phyloP scores from a whole-genome alignment of 2,797 vertebrate species.

The Synanceia verrucosa region DNA sequence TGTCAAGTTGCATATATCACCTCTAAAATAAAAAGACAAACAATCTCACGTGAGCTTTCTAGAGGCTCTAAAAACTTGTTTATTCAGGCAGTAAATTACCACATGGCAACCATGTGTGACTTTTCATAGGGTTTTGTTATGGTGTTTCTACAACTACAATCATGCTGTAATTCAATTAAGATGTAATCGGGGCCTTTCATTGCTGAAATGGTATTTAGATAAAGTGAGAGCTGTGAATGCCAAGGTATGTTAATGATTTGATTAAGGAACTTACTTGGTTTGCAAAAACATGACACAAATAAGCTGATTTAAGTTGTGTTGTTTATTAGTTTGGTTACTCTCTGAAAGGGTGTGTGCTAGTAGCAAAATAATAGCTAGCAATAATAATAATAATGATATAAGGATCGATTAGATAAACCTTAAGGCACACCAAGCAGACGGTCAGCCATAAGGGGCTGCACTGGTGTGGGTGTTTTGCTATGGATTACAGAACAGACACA shows the following conservation, averaged over 20 bases:
- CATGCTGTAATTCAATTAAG: constrained; percentile 53
- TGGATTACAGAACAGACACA: not conserved
- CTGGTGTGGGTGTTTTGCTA: not conserved
- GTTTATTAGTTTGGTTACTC: not conserved
- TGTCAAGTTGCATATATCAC: not conserved
- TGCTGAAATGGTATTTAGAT: constrained; percentile 23
- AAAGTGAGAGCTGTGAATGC: constrained; percentile 2
- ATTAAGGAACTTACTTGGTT: not conserved
- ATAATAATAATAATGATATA: no score
- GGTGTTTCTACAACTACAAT: constrained; percentile 41
- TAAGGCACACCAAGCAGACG: not conserved
- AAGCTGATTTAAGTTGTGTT: not conserved
- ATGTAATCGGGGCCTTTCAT: constrained; percentile 45
- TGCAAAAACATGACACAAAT: not conserved
- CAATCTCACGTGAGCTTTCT: constrained; percentile 22
- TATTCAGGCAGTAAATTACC: constrained; percentile 32
- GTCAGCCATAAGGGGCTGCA: not conserved
- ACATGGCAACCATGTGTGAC: constrained; percentile 23
- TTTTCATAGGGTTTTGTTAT: constrained; percentile 14
- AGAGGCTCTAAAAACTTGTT: constrained; percentile 21
- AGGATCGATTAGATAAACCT: not conserved
- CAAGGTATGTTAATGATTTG: not conserved
- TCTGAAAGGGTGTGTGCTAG: not conserved
- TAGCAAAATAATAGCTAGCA: no score
- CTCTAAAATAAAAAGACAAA: constrained; percentile 1